These are phyloP conservation scores for Tenthredo scrophulariae DNA, from an alignment of 2,888 invertebrate species.

Conservation along the genomic window DNA sequence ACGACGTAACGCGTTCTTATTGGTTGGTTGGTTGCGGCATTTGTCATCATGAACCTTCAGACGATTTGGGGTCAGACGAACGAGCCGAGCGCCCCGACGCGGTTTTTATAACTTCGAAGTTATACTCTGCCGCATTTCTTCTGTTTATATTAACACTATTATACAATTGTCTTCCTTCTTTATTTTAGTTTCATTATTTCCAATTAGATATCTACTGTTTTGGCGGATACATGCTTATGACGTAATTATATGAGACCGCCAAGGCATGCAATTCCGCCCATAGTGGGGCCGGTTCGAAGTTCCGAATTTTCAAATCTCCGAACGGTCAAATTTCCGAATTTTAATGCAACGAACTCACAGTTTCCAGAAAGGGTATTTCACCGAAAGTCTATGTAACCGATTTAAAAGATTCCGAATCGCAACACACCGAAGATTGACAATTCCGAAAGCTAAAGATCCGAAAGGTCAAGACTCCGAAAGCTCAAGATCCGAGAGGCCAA, in stretches of 20 bases:
- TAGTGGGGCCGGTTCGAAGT: too few species aligned
- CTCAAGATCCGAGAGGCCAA: too few species aligned
- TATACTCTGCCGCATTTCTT: not conserved
- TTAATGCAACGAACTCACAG: too few species aligned
- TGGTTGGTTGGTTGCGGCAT: conserved; percentile 38
- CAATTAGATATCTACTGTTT: not conserved
- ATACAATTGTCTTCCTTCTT: not conserved
- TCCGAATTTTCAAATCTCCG: too few species aligned
- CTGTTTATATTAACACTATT: too few species aligned
- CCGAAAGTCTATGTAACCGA: too few species aligned
- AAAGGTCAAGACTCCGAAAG: too few species aligned
- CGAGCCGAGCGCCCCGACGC: not conserved
- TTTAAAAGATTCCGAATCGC: too few species aligned
- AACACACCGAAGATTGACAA: too few species aligned
- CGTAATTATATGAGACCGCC: not conserved
- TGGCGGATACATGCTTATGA: not conserved
- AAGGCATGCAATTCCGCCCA: not conserved
- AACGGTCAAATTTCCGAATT: too few species aligned
- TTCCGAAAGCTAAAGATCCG: too few species aligned
- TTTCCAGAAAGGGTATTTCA: too few species aligned
- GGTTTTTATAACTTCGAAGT: not conserved
- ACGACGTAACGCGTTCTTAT: conserved; percentile 8
- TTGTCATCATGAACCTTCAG: conserved; percentile 26
- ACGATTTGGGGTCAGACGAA: conserved; percentile 15
- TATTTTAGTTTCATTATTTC: not conserved